Base-by-base conservation (phyloP, 1,140 invertebrate genomes). In the Heliconius eleuchia region DNA sequence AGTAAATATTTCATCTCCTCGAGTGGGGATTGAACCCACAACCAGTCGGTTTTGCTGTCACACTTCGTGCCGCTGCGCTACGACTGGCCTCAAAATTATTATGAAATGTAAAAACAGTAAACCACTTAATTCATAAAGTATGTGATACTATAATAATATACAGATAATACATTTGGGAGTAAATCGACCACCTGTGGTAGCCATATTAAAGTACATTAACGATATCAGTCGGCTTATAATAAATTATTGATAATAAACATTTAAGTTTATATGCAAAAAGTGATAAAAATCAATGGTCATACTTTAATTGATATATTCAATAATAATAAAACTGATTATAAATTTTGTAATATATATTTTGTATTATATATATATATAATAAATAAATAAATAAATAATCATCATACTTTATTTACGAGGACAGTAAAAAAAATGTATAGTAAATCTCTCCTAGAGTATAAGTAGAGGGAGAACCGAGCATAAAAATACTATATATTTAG, bases 181-280 rank as follows among this genome's bases (percentile, higher is more conserved):
- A 57, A 23, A 57, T 11, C n/a, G n/a, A 57, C 55, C 55, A 57
- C 55, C 55, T 57, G 55, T 57, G 55, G 55, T 57, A 23, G 55
- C 55, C 55, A 23, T 57, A 23, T 57, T 57, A 9, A 57, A 57
- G 3, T 9, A 23, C 55, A 57, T 57, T 57, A 57, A 57, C 55
- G 55, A 57, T 57, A 55, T 55, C 52, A 57, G 55, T 57, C 8
- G 55, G 55, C 55, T 57, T 57, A 23, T 57, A n/a, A 57, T 57
- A 57, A 57, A 57, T 57, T 57, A 57, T 57, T 57, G 55, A 57
- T 57, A 57, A 11, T 57, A 23, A 57, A 57, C 19, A 57, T 57
- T 57, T 11, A 57, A 57, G 19, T 57, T 18, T 57, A 52, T 19
- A 23, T 19, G 55, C 55, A 57, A 57, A 57, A 57, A 57, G 55